Evolutionary conservation across 2,113 vertebrate genomes (phyloP).

Genomic region (Xenus cinereus): DNA sequence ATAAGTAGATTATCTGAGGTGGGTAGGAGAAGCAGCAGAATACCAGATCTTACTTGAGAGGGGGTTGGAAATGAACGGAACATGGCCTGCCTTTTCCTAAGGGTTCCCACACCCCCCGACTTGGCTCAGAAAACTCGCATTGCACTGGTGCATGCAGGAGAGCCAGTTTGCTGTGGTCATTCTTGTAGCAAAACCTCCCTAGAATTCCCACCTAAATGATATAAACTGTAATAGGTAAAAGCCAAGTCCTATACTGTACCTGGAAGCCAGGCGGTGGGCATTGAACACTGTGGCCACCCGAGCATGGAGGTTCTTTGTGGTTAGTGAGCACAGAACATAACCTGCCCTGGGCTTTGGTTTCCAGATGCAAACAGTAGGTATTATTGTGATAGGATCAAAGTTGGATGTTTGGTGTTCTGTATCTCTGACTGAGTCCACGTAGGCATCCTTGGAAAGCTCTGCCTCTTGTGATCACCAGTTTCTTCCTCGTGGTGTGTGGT

Average conservation of each 20-base stretch:
- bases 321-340: not conserved
- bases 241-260: fast-evolving
- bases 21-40: not conserved
- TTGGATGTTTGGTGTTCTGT: not conserved
- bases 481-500: fast-evolving
- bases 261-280: not conserved
- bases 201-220: not conserved
- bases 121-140: not conserved
- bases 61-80: not conserved
- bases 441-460: not conserved
- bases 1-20: not conserved
- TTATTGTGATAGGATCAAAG: not conserved
- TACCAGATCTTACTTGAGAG: not conserved
- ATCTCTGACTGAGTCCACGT: not conserved
- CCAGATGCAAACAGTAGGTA: not conserved
- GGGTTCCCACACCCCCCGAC: fast-evolving
- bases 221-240: not conserved
- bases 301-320: not conserved
- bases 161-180: not conserved
- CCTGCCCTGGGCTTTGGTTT: not conserved
- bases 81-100: not conserved
- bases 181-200: not conserved
- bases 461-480: not conserved
- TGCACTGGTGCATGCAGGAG: not conserved
- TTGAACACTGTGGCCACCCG: fast-evolving